Conservation (phyloP, 2,888 invertebrate species). For the Folsomia manolachei region DNA sequence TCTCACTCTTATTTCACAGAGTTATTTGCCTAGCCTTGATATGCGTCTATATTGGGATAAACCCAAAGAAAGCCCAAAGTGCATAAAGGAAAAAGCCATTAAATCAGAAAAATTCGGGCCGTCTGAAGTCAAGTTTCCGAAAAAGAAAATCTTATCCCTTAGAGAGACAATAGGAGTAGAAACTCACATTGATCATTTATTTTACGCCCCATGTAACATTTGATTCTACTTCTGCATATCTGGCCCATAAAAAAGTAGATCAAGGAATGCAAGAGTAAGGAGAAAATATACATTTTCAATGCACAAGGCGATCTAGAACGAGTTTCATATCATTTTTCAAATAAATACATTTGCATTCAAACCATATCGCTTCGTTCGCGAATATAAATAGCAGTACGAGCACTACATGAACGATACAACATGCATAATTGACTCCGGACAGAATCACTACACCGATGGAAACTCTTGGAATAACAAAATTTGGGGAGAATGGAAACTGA, state of each 20-base stretch:
- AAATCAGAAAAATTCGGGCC: slow-evolving; percentile 22
- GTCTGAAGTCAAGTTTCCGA: too few species aligned
- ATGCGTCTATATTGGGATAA: too few species aligned
- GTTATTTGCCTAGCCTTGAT: too few species aligned
- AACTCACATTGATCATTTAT: slow-evolving; percentile 30
- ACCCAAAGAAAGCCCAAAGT: neutral
- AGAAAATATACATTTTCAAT: neutral
- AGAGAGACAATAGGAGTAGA: slow-evolving; percentile 23
- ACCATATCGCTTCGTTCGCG: slow-evolving; percentile 7
- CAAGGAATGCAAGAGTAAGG: neutral
- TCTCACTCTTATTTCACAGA: too few species aligned
- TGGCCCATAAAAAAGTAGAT: slow-evolving; percentile 21
- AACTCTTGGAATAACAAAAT: neutral
- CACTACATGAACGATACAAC: neutral
- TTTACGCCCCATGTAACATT: slow-evolving; percentile 24
- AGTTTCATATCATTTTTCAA: slow-evolving; percentile 12
- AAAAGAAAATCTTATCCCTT: slow-evolving; percentile 18
- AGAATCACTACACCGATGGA: neutral
- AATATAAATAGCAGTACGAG: slow-evolving; percentile 21
- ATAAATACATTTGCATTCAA: slow-evolving; percentile 16
- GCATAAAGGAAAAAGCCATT: slow-evolving; percentile 22
- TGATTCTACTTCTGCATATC: slow-evolving; percentile 22
- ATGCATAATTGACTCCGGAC: neutral
- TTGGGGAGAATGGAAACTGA: neutral
- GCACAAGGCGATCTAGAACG: neutral